Percentiles rank a stretch among this genome's conserved stretches.
These are phyloP conservation scores for Sylvilagus bachmani DNA, from an alignment of 2,113 vertebrate species.

Conservation along the genomic window DNA sequence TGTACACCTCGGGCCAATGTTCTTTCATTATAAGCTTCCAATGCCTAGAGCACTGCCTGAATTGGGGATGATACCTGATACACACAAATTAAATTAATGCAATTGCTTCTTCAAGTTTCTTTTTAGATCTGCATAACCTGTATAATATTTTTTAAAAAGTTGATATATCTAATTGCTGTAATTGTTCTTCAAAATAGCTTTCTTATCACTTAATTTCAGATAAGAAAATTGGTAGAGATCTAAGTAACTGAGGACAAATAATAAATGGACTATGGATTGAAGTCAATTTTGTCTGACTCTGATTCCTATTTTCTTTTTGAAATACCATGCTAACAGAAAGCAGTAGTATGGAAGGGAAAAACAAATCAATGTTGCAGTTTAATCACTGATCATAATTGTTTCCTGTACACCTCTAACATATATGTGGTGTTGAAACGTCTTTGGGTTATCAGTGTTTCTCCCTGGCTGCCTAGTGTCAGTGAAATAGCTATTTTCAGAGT, in stretches of 20 bases:
- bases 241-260: background rate
- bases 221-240: background rate
- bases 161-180: background rate
- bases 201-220: background rate
- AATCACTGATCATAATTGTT: background rate
- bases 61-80: background rate
- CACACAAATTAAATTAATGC: background rate
- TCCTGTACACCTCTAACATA: background rate
- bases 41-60: background rate
- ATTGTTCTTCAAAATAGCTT: background rate
- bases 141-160: background rate
- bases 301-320: background rate
- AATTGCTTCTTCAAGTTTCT: background rate
- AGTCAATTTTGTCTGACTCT: background rate
- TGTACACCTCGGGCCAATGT: background rate
- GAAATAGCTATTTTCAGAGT: background rate
- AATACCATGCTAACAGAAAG: background rate
- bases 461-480: background rate
- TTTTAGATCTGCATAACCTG: background rate
- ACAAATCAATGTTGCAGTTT: background rate
- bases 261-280: background rate
- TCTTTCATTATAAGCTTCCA: background rate
- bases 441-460: background rate
- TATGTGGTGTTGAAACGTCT: background rate
- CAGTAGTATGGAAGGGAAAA: background rate